Conservation (phyloP, 2,113 vertebrate genomes). For the Gymnocephalus cernua region DNA sequence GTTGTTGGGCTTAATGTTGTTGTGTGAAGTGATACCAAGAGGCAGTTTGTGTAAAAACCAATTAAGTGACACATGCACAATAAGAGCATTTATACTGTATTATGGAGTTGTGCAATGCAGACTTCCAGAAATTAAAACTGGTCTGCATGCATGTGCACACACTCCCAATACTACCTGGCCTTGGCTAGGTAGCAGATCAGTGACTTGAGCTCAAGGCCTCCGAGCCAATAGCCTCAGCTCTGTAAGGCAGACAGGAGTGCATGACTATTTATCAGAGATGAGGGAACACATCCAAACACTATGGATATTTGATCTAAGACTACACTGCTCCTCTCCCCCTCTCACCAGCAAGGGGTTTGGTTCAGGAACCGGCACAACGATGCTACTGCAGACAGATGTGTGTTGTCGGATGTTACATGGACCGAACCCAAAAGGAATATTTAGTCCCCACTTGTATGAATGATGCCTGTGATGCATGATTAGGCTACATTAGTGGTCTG, state of each 20-base stretch:
- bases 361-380: slow-evolving; percentile 16
- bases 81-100: slow-evolving; percentile 1
- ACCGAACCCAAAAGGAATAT: slow-evolving; percentile 14
- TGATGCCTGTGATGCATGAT: slow-evolving; percentile 6
- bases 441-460: not conserved
- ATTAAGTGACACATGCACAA: slow-evolving; percentile 14
- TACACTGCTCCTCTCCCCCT: slow-evolving; percentile 12
- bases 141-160: slow-evolving; percentile 1
- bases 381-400: slow-evolving; percentile 1
- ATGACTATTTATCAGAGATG: slow-evolving; percentile 63
- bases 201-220: slow-evolving; percentile 27
- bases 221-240: slow-evolving; percentile 25
- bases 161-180: not conserved
- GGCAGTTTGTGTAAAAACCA: slow-evolving; percentile 1
- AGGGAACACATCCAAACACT: slow-evolving; percentile 54
- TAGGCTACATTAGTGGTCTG: slow-evolving; percentile 10
- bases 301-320: slow-evolving; percentile 64
- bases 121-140: not conserved
- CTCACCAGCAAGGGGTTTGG: slow-evolving; percentile 30
- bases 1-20: slow-evolving; percentile 5
- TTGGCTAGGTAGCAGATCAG: slow-evolving; percentile 42
- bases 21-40: slow-evolving; percentile 30
- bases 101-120: not conserved
- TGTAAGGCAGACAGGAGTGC: slow-evolving; percentile 17
- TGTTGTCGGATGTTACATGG: not conserved